A percentile compares a stretch with the other conserved stretches of the same genome.
phyloP scores from a whole-genome alignment of 2,113 vertebrate genomes.

The Petroica traversi region DNA sequence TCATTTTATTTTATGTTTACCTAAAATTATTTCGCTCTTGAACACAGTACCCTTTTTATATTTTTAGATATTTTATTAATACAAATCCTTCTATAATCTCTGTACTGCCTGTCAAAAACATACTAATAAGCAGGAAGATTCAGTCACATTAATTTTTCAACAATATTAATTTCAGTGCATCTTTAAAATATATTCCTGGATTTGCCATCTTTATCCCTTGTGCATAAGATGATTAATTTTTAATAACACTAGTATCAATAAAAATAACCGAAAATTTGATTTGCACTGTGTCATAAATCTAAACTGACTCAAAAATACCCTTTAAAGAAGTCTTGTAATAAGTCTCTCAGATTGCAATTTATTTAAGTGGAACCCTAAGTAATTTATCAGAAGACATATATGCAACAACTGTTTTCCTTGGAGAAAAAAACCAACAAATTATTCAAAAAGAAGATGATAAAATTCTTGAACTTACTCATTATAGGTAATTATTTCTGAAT shows the following conservation, averaged over 20 bases:
- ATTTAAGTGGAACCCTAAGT: neutral
- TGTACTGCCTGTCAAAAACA: neutral
- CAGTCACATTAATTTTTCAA: neutral
- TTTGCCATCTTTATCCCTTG: neutral
- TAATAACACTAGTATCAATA: neutral
- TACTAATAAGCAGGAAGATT: neutral
- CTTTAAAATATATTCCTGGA: neutral
- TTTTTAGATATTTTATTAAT: neutral
- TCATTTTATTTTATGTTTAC: neutral
- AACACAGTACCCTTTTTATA: neutral
- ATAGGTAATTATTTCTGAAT: neutral
- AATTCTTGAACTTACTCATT: neutral
- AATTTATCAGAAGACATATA: neutral
- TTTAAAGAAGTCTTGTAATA: neutral
- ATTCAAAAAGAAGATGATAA: neutral
- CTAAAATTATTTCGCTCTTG: neutral
- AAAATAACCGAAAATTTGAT: neutral
- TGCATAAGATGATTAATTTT: neutral
- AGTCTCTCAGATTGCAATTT: neutral
- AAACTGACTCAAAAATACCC: neutral
- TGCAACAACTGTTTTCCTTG: neutral
- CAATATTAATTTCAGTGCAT: slow-evolving; percentile 10
- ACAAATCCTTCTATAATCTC: neutral
- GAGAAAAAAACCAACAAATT: neutral
- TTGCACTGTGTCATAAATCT: neutral